These are phyloP conservation scores for Drosophila sordidula DNA, from an alignment of 2,888 invertebrate species.

Conservation along the genomic window DNA sequence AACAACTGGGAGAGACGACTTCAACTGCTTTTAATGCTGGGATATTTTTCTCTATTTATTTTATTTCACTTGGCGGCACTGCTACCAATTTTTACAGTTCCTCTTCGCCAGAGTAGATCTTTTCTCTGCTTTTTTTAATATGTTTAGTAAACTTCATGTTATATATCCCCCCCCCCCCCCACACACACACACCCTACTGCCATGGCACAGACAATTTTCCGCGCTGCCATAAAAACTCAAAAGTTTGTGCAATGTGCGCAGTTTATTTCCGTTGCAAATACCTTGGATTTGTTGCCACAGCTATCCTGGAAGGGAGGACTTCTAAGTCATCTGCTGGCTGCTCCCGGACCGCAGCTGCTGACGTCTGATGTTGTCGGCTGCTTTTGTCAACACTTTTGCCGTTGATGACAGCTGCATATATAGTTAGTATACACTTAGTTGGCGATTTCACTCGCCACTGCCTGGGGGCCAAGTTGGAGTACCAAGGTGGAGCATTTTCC, in stretches of 20 bases:
- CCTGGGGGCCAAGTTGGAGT: constrained; percentile 7
- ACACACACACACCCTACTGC: not conserved
- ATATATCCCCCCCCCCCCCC: constrained; percentile 23
- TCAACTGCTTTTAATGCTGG: constrained; percentile 42
- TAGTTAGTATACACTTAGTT: constrained; percentile 39
- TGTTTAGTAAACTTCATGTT: constrained; percentile 74
- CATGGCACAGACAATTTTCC: constrained; percentile 59
- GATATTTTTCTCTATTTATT: constrained; percentile 70
- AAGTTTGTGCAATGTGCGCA: constrained; percentile 78
- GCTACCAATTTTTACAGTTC: constrained; percentile 72
- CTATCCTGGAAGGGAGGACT: not conserved
- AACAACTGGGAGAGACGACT: constrained; percentile 19
- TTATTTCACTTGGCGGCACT: constrained; percentile 68
- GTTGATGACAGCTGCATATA: constrained; percentile 70
- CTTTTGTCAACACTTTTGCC: constrained; percentile 79
- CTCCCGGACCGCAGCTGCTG: constrained; percentile 72
- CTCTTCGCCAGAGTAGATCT: constrained; percentile 42
- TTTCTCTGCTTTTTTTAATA: constrained; percentile 59
- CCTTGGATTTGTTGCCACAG: constrained; percentile 67
- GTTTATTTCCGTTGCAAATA: constrained; percentile 80
- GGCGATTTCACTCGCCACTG: constrained; percentile 39
- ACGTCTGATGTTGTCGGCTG: constrained; percentile 78
- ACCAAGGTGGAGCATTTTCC: not conserved
- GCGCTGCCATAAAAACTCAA: constrained; percentile 66
- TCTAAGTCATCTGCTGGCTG: constrained; percentile 40